Evolutionary conservation across 2,888 invertebrate genomes (phyloP), one percentile per base, ranked within the genome.

Genomic region (Chelonus formosanus): DNA sequence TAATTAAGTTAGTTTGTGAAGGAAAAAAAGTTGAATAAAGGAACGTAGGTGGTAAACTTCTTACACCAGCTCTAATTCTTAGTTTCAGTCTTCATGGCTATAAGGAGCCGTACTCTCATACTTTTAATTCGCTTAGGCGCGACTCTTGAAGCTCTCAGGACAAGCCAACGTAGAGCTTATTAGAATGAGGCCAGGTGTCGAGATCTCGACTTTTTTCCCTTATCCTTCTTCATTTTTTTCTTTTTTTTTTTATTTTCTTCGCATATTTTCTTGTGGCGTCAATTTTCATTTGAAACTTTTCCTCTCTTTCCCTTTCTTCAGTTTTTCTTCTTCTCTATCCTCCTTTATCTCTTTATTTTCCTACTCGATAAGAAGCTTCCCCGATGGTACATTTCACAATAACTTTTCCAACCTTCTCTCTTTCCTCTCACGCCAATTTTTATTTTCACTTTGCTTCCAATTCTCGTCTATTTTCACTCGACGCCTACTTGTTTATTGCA

Each of bases 211-310:
- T 67, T 60, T 60, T 55, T 63, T 35, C 32, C 44, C 45, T 54
- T 63, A 32, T 31, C 43, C 56, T 8, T 31, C 32, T 36, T n/a
- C n/a, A 10, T 53, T 53, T 53, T 34, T 10, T 7, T 32, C 31
- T 31, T 43, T 52, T 58, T 47, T n/a, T 54, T 53, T 69, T 50
- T 50, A 20, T 57, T 44, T 47, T n/a, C 44, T 61, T 65, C 53
- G 67, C 66, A 71, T 71, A 69, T 71, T 68, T 59, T 56, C 57
- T 44, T 36, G 56, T 44, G 55, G 62, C 65, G 71, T 72, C 69
- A 71, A 72, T 72, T 72, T 71, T 72, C 71, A 72, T 72, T 70
- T 67, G 48, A 72, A 72, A 70, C 63, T 71, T 71, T 68, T 63
- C 50, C 55, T 63, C 31, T 55, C 43, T 53, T 50, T 40, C 54